phyloP scores from a whole-genome alignment of 1,140 invertebrate species.

The Gryon sp. region DNA sequence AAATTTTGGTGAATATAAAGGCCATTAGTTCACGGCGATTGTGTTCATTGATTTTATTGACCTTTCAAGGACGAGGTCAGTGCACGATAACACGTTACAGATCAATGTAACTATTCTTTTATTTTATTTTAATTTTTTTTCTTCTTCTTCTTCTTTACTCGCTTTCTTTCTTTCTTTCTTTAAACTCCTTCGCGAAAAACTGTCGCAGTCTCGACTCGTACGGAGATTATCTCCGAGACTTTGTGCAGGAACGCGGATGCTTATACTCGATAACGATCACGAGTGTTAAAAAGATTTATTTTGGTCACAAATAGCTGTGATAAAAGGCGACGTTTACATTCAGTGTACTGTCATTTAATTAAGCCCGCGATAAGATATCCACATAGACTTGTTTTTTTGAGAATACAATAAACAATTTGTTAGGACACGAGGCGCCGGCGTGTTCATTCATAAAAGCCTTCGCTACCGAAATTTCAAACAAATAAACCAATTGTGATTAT shows the following conservation, averaged over 20 bases:
- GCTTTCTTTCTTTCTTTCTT: no score
- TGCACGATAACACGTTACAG: constrained; percentile 37
- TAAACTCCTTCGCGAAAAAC: no score
- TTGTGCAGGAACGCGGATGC: not conserved
- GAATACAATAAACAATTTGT: constrained; percentile 41
- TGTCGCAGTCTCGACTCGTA: no score
- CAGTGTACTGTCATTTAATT: constrained; percentile 12
- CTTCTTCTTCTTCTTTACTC: no score
- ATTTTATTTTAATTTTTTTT: no score
- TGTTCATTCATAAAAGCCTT: constrained; percentile 44
- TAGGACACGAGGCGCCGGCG: not conserved
- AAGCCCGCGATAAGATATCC: constrained; percentile 33
- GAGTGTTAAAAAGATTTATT: constrained; percentile 15
- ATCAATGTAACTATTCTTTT: constrained; percentile 10
- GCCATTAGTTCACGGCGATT: constrained; percentile 49
- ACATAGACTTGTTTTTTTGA: constrained; percentile 43
- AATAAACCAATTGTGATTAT: no score
- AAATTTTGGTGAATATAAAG: constrained; percentile 53
- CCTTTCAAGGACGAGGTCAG: constrained; percentile 59
- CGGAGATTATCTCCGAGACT: not conserved
- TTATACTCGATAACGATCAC: constrained; percentile 16
- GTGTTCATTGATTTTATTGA: constrained; percentile 52
- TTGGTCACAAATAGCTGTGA: constrained; percentile 23
- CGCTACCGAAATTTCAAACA: constrained; percentile 25
- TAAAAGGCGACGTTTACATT: constrained; percentile 21